Conservation (phyloP, 92 coral and sea anemone species). For the Epizoanthus fatuus region DNA sequence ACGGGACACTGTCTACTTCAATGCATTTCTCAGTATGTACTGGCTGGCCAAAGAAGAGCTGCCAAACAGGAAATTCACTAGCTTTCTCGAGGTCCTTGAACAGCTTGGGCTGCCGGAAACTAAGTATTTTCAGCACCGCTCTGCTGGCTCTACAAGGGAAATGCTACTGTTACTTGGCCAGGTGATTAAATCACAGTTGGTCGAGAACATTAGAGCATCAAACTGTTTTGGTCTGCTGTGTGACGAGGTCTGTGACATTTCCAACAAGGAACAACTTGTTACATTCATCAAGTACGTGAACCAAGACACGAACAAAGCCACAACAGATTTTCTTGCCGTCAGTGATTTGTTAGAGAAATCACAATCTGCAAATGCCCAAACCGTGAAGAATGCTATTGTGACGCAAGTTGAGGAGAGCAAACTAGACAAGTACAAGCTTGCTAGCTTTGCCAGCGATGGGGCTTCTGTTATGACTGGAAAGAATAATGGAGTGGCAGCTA, state of each 20-base stretch:
- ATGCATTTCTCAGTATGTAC: conserved; percentile 57
- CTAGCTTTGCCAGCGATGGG: conserved; percentile 23
- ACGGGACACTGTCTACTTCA: conserved; percentile 51
- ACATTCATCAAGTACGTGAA: conserved; percentile 41
- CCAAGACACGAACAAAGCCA: conserved; percentile 48
- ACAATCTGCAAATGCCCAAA: conserved; percentile 54
- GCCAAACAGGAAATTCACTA: conserved; percentile 39
- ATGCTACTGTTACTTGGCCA: conserved; percentile 58
- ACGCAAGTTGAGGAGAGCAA: conserved; percentile 37
- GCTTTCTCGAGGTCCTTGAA: conserved; percentile 50
- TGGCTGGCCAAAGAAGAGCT: conserved; percentile 61
- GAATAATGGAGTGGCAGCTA: conserved; percentile 61
- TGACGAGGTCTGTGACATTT: conserved; percentile 55
- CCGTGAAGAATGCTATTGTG: conserved; percentile 28
- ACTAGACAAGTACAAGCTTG: conserved; percentile 30
- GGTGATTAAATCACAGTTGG: conserved; percentile 30
- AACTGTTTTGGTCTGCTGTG: conserved; percentile 48
- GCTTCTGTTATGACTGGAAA: conserved; percentile 31
- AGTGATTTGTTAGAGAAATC: conserved; percentile 45
- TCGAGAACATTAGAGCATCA: conserved; percentile 43
- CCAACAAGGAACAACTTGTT: conserved; percentile 46
- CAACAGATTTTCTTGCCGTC: conserved; percentile 49
- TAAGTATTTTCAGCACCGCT: conserved; percentile 59
- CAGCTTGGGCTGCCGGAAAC: conserved; percentile 56
- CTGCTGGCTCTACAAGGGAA: conserved; percentile 54